Percentiles rank a stretch among this genome's conserved stretches.
Evolutionary conservation across 2,888 invertebrate species (phyloP).

Genomic region (Agrypnus murinus): DNA sequence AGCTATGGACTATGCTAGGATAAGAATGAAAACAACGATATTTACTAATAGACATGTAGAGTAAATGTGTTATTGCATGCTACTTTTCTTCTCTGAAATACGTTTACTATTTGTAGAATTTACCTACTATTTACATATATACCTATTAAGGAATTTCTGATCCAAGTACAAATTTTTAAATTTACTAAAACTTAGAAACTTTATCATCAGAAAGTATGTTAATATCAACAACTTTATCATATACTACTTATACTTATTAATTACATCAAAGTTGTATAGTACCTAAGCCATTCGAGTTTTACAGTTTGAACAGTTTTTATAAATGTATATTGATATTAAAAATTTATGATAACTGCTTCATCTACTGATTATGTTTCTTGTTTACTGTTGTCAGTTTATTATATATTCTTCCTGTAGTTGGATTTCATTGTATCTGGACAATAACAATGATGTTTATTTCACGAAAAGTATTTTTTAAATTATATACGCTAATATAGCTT

Average conservation of each 20-base stretch:
- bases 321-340: conserved; percentile 28
- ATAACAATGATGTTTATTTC: conserved; percentile 28
- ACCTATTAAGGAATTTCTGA: conserved; percentile 52
- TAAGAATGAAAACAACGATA: conserved; percentile 47
- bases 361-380: conserved; percentile 26
- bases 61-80: conserved; percentile 59
- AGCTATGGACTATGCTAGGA: conserved; percentile 47
- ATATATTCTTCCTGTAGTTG: conserved; percentile 51
- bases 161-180: conserved; percentile 56
- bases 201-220: conserved; percentile 26
- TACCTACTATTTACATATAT: conserved; percentile 25
- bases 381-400: conserved; percentile 16
- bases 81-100: conserved; percentile 33
- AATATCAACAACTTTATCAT: conserved; percentile 35
- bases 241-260: conserved; percentile 18
- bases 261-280: conserved; percentile 28
- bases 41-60: conserved; percentile 50
- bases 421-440: conserved; percentile 59
- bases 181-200: conserved; percentile 31
- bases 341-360: conserved; percentile 17
- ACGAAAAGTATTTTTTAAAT: conserved; percentile 23
- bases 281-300: conserved; percentile 36
- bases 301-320: conserved; percentile 36
- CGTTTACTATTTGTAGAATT: conserved; percentile 28
- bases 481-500: conserved; percentile 18